A percentile compares a stretch with the other conserved stretches of the same genome.
These are phyloP conservation scores for Microtus richardsoni DNA, from an alignment of 2,113 vertebrate genomes.

Conservation along the genomic window DNA sequence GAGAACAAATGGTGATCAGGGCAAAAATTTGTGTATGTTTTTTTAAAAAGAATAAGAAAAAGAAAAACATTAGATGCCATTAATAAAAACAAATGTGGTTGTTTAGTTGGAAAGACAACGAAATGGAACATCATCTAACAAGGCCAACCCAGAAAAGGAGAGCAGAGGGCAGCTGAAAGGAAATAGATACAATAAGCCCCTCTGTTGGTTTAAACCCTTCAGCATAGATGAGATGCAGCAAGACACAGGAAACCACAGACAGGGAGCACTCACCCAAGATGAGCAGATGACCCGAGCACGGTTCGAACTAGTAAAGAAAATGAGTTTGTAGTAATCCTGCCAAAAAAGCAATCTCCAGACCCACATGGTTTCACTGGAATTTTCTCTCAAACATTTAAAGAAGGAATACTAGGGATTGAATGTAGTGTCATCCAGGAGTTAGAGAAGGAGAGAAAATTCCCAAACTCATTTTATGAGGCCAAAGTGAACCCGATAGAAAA, in stretches of 20 bases:
- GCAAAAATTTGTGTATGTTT: background rate
- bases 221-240: background rate
- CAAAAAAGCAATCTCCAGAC: background rate
- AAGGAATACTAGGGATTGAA: background rate
- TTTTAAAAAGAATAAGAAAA: background rate
- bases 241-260: background rate
- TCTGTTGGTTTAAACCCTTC: background rate
- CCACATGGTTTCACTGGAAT: background rate
- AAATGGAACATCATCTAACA: background rate
- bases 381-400: constrained; percentile 20
- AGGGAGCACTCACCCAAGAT: background rate
- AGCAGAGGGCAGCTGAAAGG: background rate
- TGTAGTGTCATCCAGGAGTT: background rate
- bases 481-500: background rate
- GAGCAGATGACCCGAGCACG: background rate
- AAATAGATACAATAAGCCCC: background rate
- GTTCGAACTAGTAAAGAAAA: background rate
- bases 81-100: background rate
- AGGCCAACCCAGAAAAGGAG: background rate
- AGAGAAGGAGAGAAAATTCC: constrained; percentile 9
- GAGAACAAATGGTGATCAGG: background rate
- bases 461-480: background rate
- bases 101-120: background rate
- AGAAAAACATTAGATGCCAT: background rate
- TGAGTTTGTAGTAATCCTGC: background rate